Evolutionary conservation across 2,797 vertebrate species (phyloP), one percentile per base, ranked within the genome.

Genomic region (Coendou prehensilis): DNA sequence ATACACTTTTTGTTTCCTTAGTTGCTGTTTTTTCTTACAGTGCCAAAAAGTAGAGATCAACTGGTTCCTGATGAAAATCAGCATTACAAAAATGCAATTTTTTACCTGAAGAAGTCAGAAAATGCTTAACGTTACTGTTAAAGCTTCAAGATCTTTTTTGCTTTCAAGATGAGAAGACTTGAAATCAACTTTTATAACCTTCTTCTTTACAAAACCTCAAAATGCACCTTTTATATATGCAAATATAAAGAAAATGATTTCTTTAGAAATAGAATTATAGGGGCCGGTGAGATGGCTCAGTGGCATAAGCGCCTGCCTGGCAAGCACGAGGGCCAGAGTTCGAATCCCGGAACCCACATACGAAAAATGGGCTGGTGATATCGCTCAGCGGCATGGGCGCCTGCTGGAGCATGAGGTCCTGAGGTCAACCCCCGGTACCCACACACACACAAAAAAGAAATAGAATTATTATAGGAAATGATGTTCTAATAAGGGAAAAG

Each of bases 111-210:
- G 15, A 45, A 30, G 41, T 50, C 5, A 61, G 52, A 69, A 87
- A 54, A 83, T 64, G 8, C 33, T 80, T 91, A 59, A 54, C 13
- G 37, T 15, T 85, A 3, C 1, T 37, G 1, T 79, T 56, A 93
- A 94, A 28, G 1, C 3, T 79, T 5, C 5, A 52, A 59, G 17
- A 10, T 2, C 2, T 85, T 78, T 96, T 89, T 76, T 84, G 3
- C 30, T 87, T 94, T 71, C 33, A 85, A 33, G 5, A 67, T 85
- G 6, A n/a, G 14, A 92, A 92, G 33, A 14, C 1, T 75, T 87
- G 56, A 95, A 95, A 63, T 90, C 9, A 75, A 22, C 76, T 75
- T 90, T 84, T 33, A 85, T 82, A 45, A 56, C 37, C 7, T 76
- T 78, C 79, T 30, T 83, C 28, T 92, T 79, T 64, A 71, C 41